phyloP scores from a whole-genome alignment of 92 coral and sea anemone genomes.

The Porites rus region DNA sequence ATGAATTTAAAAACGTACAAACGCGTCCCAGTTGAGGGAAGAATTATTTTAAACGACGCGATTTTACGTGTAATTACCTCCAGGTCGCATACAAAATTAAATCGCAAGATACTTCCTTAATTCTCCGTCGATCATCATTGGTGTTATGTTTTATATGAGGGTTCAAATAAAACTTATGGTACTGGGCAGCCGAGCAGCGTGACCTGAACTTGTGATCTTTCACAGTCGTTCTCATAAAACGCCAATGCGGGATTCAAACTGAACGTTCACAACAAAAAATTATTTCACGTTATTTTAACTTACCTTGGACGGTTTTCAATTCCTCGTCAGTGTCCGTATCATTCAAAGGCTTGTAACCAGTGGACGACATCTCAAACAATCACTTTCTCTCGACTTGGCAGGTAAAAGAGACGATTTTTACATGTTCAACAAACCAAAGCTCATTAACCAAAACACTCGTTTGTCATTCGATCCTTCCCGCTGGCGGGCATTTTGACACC shows the following conservation, averaged over 20 bases:
- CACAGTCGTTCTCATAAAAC: too few relatives aligned
- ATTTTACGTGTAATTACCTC: too few relatives aligned
- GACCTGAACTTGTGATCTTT: too few relatives aligned
- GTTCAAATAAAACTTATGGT: not conserved
- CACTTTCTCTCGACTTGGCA: conserved; percentile 4
- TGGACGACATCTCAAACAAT: conserved; percentile 64
- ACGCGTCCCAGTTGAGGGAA: not conserved
- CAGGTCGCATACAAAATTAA: not conserved
- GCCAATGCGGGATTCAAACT: not conserved
- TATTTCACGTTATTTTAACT: not conserved
- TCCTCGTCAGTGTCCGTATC: conserved; percentile 74
- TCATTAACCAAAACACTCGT: conserved; percentile 15
- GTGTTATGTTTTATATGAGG: not conserved
- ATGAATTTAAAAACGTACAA: not conserved
- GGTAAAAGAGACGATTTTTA: conserved; percentile 22
- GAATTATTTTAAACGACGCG: too few relatives aligned
- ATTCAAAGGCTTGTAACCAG: conserved; percentile 68
- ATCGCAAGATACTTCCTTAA: not conserved
- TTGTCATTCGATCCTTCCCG: not conserved
- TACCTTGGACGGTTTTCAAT: conserved; percentile 53
- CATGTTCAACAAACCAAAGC: conserved; percentile 21
- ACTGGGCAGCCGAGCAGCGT: not conserved
- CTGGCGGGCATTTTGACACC: not conserved
- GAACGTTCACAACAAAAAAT: not conserved
- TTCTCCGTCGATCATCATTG: not conserved